Evolutionary conservation across 1,140 invertebrate genomes (phyloP), one percentile per base, ranked within the genome.

Genomic region (Luehdorfia chinensis): DNA sequence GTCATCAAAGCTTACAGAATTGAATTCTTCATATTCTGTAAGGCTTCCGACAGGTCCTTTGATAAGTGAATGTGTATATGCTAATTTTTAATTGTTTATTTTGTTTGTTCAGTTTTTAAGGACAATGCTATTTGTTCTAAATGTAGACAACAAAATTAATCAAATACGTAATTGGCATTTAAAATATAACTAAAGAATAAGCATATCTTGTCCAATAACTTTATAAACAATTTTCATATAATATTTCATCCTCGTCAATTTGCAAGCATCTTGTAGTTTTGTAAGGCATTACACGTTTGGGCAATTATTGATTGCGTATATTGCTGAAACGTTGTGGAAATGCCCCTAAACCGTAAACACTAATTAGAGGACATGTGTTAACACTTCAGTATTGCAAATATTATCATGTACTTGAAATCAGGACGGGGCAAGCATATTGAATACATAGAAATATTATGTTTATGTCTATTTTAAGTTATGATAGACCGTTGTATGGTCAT

Each of bases 1-100:
- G 15, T 43, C 23, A 43, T 43, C 39, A 43, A 43, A 16, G 12
- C 13, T 41, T 37, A 23, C 19, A 19, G 5, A 41, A n/a, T 4
- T 14, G 14, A 43, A 28, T 43, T 30, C 25, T 11, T 28, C 13
- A 9, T 30, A 9, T n/a, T 43, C 15, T 43, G 25, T 30, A 5
- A 8, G 8, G 18, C 34, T 37, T 37, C 34, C 39, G 25, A 43
- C 39, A 41, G 8, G 7, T 2, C 3, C 18, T 37, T 37, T 23
- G 9, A 37, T 37, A 6, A 9, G 1, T 18, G 15, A 23, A 37
- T 37, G 12, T 37, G 34, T 11, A 19, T 37, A n/a, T n/a, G n/a
- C n/a, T n/a, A n/a, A n/a, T n/a, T n/a, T n/a, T 11, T 21, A 16
- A 12, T 37, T 37, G n/a, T 36, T 33, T 33, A 16, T 33, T 33